phyloP scores from a whole-genome alignment of 2,797 vertebrate genomes.

The Hydrolagus colliei region DNA sequence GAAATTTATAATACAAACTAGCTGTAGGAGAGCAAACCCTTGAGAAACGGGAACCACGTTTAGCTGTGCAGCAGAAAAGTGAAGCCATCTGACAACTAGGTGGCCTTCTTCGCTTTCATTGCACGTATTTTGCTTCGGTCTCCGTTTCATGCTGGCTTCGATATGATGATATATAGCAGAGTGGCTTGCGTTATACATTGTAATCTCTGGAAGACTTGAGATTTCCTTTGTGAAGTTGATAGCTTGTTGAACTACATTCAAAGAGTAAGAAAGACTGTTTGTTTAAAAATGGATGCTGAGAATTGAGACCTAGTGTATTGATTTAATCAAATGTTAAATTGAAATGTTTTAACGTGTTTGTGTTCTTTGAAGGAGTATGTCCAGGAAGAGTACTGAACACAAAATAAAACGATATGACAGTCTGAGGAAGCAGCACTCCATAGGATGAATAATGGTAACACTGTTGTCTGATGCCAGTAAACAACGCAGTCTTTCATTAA shows the following conservation, averaged over 20 bases:
- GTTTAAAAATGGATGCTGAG: neutral
- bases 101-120: no score
- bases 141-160: no score
- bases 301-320: neutral
- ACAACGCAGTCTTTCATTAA: neutral
- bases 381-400: slow-evolving; percentile 77
- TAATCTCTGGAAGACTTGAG: no score
- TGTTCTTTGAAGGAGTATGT: slow-evolving; percentile 70
- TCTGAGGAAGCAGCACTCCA: slow-evolving; percentile 66
- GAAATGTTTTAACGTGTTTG: neutral
- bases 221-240: neutral
- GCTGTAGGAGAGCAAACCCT: no score
- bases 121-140: no score
- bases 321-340: neutral
- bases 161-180: no score
- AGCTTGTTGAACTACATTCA: neutral
- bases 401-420: slow-evolving; percentile 71
- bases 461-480: neutral
- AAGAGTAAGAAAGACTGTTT: neutral
- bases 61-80: no score
- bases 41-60: no score
- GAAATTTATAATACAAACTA: no score
- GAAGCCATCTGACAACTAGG: no score
- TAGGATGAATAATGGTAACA: slow-evolving; percentile 52
- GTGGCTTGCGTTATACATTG: no score